Percentiles rank a stretch among this genome's conserved stretches.
Conservation (phyloP, 2,113 vertebrate genomes). For the Scolopax mira region DNA sequence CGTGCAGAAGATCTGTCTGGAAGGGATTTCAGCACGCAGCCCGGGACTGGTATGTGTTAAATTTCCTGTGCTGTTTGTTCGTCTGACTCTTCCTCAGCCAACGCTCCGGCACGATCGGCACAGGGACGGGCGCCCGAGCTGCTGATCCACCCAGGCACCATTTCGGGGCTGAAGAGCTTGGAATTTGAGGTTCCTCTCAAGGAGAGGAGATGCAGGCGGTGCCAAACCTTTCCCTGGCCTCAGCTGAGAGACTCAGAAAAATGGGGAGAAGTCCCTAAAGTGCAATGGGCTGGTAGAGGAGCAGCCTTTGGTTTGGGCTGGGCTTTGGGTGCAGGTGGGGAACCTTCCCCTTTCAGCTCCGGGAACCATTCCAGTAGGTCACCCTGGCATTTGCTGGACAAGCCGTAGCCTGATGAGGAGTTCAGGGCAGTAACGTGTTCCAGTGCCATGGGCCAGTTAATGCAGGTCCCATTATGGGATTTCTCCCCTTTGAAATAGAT, state of each 20-base stretch:
- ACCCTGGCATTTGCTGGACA: background rate
- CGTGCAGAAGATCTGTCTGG: background rate
- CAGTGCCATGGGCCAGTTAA: background rate
- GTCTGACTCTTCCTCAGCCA: background rate
- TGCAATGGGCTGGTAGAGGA: fast-evolving
- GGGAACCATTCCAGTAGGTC: fast-evolving
- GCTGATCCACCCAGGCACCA: background rate
- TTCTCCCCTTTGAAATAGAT: background rate
- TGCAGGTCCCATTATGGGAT: background rate
- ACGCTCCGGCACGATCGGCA: background rate
- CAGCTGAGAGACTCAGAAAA: background rate
- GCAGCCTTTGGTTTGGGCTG: background rate
- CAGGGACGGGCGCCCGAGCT: background rate
- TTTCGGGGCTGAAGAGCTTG: background rate
- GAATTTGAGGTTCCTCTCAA: background rate
- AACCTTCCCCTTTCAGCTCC: background rate
- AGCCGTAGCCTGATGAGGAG: background rate
- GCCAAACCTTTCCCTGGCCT: background rate
- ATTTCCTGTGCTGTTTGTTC: background rate
- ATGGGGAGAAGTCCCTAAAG: background rate
- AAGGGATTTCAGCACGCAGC: background rate
- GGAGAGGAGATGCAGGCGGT: background rate
- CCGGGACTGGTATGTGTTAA: background rate
- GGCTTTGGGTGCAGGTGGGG: background rate
- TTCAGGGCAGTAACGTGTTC: background rate